These are phyloP conservation scores for Ascidia mentula DNA, from an alignment of 23 tunicate genomes.

Conservation along the genomic window DNA sequence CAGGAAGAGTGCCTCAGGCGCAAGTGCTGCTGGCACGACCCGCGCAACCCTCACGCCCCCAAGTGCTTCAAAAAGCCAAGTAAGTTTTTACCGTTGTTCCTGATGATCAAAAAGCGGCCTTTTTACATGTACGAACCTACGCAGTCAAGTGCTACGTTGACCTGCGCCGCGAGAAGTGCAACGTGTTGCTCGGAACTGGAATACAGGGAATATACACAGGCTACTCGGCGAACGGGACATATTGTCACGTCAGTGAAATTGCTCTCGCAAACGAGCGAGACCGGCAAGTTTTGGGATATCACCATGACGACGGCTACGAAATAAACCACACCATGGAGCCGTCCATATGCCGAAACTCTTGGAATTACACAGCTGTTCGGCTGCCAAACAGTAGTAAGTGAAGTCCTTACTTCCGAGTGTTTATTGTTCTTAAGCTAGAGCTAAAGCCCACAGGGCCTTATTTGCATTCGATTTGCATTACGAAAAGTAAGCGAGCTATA, in stretches of 20 bases:
- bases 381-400: neutral
- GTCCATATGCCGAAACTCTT: neutral
- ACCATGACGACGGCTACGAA: constrained; percentile 20
- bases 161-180: constrained; percentile 56
- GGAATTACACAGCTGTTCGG: neutral
- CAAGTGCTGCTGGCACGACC: neutral
- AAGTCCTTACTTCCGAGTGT: too few relatives aligned
- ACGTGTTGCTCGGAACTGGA: neutral
- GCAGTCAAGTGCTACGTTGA: constrained; percentile 79
- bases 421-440: too few relatives aligned
- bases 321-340: neutral
- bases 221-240: constrained; percentile 50
- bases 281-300: neutral
- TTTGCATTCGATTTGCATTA: too few relatives aligned
- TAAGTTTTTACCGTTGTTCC: too few relatives aligned
- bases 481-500: too few relatives aligned
- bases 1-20: neutral
- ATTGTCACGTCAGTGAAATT: constrained; percentile 38
- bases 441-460: too few relatives aligned
- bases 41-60: neutral
- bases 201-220: constrained; percentile 53
- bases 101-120: neutral
- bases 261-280: neutral
- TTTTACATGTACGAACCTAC: neutral
- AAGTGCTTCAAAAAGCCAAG: neutral